Conservation (phyloP, 1,140 invertebrate species). For the Popillia japonica region DNA sequence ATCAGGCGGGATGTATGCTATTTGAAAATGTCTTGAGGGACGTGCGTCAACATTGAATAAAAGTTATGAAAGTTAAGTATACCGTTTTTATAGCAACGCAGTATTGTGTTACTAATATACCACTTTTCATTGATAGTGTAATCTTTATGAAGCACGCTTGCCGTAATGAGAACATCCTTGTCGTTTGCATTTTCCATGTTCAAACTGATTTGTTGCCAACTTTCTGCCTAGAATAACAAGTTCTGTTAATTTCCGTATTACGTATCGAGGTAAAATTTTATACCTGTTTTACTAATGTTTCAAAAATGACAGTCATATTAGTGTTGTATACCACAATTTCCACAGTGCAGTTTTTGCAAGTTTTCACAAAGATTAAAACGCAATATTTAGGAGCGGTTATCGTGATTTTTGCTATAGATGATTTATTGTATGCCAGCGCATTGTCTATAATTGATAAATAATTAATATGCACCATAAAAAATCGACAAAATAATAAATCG, state of each 20-base stretch:
- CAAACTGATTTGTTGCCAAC: background rate
- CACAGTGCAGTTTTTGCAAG: background rate
- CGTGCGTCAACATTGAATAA: too few species aligned
- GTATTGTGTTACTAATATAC: slow-evolving; percentile 9
- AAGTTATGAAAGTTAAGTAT: background rate
- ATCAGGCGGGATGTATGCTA: too few species aligned
- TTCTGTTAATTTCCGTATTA: background rate
- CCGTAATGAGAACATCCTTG: background rate
- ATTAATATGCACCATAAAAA: too few species aligned
- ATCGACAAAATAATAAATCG: too few species aligned
- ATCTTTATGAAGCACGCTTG: background rate
- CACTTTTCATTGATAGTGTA: background rate
- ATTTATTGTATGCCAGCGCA: background rate
- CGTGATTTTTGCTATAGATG: background rate
- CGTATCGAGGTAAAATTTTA: background rate
- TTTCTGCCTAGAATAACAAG: background rate
- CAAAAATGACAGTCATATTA: background rate
- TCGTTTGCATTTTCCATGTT: background rate
- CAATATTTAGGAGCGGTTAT: background rate
- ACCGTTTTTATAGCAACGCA: background rate
- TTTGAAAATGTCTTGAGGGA: too few species aligned
- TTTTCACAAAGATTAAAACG: background rate
- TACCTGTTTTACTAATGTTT: background rate
- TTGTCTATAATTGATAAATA: background rate
- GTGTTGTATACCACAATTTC: background rate